Evolutionary conservation across 2,888 invertebrate genomes (phyloP).

Genomic region (Octonoba sinensis): DNA sequence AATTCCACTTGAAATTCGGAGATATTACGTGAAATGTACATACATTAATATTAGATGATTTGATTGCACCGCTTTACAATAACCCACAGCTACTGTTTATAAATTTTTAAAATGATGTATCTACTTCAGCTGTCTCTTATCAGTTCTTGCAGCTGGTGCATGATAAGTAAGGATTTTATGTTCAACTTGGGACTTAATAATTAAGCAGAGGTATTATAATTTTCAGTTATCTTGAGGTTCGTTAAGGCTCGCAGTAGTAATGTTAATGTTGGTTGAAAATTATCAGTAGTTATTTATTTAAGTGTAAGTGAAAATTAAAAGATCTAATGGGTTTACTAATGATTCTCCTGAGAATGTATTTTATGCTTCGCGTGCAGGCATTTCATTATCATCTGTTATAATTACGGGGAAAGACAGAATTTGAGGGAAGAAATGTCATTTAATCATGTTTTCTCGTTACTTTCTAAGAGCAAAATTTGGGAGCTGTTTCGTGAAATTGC

Average conservation of each 20-base stretch:
- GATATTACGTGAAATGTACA: too few relatives aligned
- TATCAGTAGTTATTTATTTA: conserved; percentile 39
- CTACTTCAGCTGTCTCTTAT: neutral
- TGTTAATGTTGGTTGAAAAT: conserved; percentile 3
- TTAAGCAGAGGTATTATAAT: conserved; percentile 32
- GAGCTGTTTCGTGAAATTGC: too few relatives aligned
- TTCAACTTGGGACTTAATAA: conserved; percentile 49
- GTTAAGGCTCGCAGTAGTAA: neutral
- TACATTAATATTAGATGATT: too few relatives aligned
- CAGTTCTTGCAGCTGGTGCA: neutral
- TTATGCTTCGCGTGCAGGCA: neutral
- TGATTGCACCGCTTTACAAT: too few relatives aligned
- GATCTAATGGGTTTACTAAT: conserved; percentile 46
- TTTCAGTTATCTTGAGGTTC: conserved; percentile 25
- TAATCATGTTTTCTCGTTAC: too few relatives aligned
- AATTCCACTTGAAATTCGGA: too few relatives aligned
- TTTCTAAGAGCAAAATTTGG: too few relatives aligned
- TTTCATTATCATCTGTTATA: too few relatives aligned
- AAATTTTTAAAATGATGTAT: too few relatives aligned
- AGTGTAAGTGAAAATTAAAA: conserved; percentile 37
- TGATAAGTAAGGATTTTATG: conserved; percentile 43
- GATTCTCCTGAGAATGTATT: neutral
- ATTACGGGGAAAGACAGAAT: too few relatives aligned
- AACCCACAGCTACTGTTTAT: too few relatives aligned
- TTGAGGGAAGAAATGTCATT: too few relatives aligned